Evolutionary conservation across 2,888 invertebrate genomes (phyloP), one percentile per base, ranked within the genome.

Genomic region (Lasius fuliginosus): DNA sequence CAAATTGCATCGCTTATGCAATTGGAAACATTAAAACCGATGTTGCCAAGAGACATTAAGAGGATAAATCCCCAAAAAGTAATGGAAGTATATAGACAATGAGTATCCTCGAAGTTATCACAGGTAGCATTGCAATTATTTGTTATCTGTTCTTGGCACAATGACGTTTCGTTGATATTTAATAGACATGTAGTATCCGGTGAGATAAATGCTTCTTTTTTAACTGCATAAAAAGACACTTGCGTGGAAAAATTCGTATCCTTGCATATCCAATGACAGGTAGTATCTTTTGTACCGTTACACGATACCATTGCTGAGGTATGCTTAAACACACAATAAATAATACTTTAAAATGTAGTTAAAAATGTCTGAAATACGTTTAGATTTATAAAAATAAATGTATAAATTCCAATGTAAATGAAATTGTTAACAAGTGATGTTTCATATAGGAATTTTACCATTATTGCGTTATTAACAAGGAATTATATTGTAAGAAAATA

Each of bases 1-100:
- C 98, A 98, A 46, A 99, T 97, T 0, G 98, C 98, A 94, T 99
- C 99, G 58, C 98, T 97, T 58, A 99, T 97, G 68, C 97, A 98
- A 92, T 98, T 98, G 49, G 97, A 96, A 0, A 99, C 98, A 94
- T 98, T 98, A 92, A 97, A 98, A 3, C 97, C 97, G 83, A 98
- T 97, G 2, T 97, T 97, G 42, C 98, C 98, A 1, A 97, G 87
- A 64, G 97, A 97, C 96, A 97, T 96, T 33, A 98, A 94, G 0
- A 97, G 88, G 0, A 98, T 96, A 90, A 97, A 98, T 3, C 96
- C 95, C 98, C 97, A 98, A 94, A 98, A 98, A 0, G 96, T 96
- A 0, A 95, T 91, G 0, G 97, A 96, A 84, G 95, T 95, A 90
- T 97, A 97, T 27, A 97, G 94, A 82, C 92, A 93, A 53, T 85